Conservation (phyloP, 2,797 vertebrate species). For the Xyrichtys novacula region DNA sequence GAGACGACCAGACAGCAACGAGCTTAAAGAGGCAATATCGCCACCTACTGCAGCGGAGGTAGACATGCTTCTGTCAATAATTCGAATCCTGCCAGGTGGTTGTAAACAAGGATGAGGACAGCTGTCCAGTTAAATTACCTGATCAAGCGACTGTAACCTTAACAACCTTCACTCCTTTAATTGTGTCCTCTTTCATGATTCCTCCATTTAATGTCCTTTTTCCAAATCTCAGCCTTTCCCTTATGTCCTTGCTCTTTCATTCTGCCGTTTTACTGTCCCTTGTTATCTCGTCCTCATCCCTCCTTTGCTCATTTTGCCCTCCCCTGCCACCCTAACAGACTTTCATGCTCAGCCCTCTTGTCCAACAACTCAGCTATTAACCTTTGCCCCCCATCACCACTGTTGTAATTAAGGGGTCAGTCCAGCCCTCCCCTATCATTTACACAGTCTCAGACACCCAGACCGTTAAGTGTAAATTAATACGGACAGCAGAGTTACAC, state of each 20-base stretch:
- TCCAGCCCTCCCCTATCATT: conserved; percentile 93
- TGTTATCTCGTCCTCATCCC: no score
- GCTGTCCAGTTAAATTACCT: no score
- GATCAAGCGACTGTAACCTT: no score
- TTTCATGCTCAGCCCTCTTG: conserved; percentile 52
- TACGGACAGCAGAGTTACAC: no score
- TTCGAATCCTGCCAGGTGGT: no score
- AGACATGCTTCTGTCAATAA: no score
- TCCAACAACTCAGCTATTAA: conserved; percentile 91
- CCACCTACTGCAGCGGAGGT: no score
- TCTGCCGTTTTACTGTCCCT: neutral
- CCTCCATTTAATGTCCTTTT: neutral
- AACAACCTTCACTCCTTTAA: neutral
- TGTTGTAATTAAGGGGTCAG: conserved; percentile 99
- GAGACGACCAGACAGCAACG: no score
- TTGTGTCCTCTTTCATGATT: neutral
- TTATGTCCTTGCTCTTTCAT: neutral
- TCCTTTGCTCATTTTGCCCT: neutral
- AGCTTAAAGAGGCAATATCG: no score
- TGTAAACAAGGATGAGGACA: no score
- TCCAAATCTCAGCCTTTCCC: neutral
- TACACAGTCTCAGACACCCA: conserved; percentile 61
- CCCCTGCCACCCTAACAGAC: neutral
- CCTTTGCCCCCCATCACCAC: conserved; percentile 93
- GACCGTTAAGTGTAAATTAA: no score